Evolutionary conservation across 2,113 vertebrate species (phyloP), one percentile per base, ranked within the genome.

Genomic region (Pelvicachromis taeniatus): DNA sequence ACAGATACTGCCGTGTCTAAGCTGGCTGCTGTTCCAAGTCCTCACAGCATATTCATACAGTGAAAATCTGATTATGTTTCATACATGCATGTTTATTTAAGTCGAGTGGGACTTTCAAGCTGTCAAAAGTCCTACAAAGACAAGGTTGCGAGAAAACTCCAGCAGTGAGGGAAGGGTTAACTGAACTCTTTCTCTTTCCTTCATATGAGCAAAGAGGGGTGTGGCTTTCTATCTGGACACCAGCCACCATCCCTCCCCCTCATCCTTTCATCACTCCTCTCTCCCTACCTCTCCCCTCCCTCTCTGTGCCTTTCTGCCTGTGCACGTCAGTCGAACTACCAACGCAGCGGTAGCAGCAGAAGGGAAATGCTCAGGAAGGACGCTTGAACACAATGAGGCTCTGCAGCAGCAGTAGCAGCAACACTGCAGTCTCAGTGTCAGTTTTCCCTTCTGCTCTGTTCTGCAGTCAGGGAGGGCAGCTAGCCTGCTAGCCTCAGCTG

Each of bases 171-270:
- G 56, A 95, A 92, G 94, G 90, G 94, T 95, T 95, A 94, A 95
- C 87, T 13, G 80, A 91, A 90, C 86, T 92, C 82, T 89, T 85
- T 85, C 83, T 88, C 81, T 79, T 91, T 90, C 77, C 89, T 86
- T 88, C 85, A 85, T 85, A 86, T 93, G 90, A 89, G 92, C 91
- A 82, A 87, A 80, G 65, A 94, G 93, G 80, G 95, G 95, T 88
- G 95, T 95, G 94, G 92, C 91, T 87, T 95, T 89, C 81, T 78
- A 52, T 93, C 90, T 96, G 95, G 94, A 93, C 85, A 45, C 84
- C 82, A 93, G 94, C 94, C 93, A 95, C 89, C 80, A 87, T 90
- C 88, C 90, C 93, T 90, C 93, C 92, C 88, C 88, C 89, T 90
- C 86, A 88, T 88, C 92, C 82, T 81, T 88, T 92, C 87, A 88